phyloP scores from a whole-genome alignment of 1,140 invertebrate genomes.

The Luehdorfia chinensis region DNA sequence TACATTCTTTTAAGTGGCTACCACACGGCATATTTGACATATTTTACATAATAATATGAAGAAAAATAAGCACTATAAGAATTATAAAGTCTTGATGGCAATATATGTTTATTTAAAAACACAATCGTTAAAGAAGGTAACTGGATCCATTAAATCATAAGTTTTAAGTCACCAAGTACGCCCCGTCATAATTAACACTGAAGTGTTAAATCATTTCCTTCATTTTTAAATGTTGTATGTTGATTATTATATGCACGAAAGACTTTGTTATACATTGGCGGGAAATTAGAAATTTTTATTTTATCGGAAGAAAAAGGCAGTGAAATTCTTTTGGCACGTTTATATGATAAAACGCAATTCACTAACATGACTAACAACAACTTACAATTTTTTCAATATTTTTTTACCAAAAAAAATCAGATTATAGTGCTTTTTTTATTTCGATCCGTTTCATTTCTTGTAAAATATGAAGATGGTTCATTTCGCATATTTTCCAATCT shows the following conservation, averaged over 20 bases:
- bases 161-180: neutral
- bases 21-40: too few relatives aligned
- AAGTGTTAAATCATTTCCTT: slow-evolving; percentile 3
- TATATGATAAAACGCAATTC: neutral
- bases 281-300: neutral
- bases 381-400: neutral
- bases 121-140: too few relatives aligned
- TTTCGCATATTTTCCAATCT: slow-evolving; percentile 55
- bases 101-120: too few relatives aligned
- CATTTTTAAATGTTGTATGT: slow-evolving; percentile 8
- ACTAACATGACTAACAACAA: neutral
- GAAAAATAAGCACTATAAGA: too few relatives aligned
- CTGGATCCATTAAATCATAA: neutral
- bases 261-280: neutral
- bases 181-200: slow-evolving; percentile 6
- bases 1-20: too few relatives aligned
- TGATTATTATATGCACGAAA: neutral
- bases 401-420: neutral
- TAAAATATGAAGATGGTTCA: slow-evolving; percentile 28
- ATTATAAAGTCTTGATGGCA: too few relatives aligned
- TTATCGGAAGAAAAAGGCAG: neutral
- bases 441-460: slow-evolving; percentile 21
- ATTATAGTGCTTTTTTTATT: neutral
- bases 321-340: too few relatives aligned
- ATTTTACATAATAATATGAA: too few relatives aligned